These are phyloP conservation scores for Serrognathus titanus DNA, from an alignment of 2,888 invertebrate genomes.

Conservation along the genomic window DNA sequence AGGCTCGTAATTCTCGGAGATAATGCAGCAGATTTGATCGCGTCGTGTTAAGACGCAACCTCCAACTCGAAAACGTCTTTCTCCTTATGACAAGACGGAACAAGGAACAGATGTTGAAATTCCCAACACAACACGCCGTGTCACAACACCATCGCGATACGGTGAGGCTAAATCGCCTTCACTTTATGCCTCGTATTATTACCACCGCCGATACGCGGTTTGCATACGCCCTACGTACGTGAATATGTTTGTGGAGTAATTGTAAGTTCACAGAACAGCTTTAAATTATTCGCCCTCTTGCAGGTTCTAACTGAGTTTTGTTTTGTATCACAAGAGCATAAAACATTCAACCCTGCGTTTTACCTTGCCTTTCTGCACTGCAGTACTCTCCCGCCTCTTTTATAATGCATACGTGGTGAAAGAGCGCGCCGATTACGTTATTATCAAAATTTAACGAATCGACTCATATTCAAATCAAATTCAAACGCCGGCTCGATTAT, in stretches of 20 bases:
- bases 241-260: conserved; percentile 35
- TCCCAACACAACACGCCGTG: conserved; percentile 24
- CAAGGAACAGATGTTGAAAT: conserved; percentile 20
- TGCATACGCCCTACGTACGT: conserved; percentile 30
- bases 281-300: conserved; percentile 27
- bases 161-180: conserved; percentile 16
- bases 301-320: conserved; percentile 24
- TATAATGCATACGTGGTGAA: conserved; percentile 15
- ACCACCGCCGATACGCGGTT: conserved; percentile 35
- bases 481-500: conserved; percentile 10
- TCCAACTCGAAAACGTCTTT: conserved; percentile 28
- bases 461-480: conserved; percentile 10
- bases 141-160: conserved; percentile 3
- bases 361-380: conserved; percentile 17
- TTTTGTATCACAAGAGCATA: conserved; percentile 24
- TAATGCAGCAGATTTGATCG: conserved; percentile 33
- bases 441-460: conserved; percentile 13
- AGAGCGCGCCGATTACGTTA: conserved; percentile 9
- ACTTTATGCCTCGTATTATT: conserved; percentile 37
- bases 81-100: conserved; percentile 30
- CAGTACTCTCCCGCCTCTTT: conserved; percentile 14
- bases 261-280: conserved; percentile 32
- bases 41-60: conserved; percentile 30
- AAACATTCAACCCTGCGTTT: conserved; percentile 25
- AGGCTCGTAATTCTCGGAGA: conserved; percentile 26